A percentile compares a stretch with the other conserved stretches of the same genome.
Evolutionary conservation across 2,888 invertebrate genomes (phyloP).

Genomic region (Thysanoteuthis rhombus): DNA sequence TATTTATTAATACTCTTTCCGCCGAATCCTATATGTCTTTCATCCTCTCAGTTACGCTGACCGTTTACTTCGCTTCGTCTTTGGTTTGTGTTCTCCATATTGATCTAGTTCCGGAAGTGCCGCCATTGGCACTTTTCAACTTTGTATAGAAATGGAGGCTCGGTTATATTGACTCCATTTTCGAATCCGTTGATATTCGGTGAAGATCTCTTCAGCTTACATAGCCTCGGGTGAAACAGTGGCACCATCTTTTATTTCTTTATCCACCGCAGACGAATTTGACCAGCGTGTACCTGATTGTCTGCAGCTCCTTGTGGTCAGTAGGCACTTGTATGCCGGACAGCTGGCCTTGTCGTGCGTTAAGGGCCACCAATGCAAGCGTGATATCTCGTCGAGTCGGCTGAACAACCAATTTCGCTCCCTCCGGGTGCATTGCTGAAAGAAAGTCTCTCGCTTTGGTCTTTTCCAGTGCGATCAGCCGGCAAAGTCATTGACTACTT

Average conservation of each 20-base stretch:
- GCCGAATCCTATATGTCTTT: not conserved
- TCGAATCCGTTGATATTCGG: not conserved
- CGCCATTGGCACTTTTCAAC: not conserved
- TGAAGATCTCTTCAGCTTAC: not conserved
- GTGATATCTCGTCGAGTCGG: not conserved
- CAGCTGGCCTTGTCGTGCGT: not conserved
- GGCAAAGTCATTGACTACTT: not conserved
- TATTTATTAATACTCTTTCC: constrained; percentile 12
- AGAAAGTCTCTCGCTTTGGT: not conserved
- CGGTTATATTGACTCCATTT: not conserved
- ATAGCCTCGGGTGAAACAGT: not conserved
- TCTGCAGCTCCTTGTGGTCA: not conserved
- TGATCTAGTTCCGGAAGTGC: constrained; percentile 12
- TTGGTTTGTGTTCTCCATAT: not conserved
- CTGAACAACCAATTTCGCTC: not conserved
- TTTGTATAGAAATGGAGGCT: not conserved
- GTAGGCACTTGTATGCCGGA: not conserved
- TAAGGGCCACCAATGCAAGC: not conserved
- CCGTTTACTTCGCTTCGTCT: not conserved
- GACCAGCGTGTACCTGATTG: not conserved
- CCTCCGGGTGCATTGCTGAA: not conserved
- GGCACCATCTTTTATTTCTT: constrained; percentile 12
- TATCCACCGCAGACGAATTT: not conserved
- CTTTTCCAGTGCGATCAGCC: not conserved
- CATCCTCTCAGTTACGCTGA: not conserved